Percentiles rank a stretch among this genome's conserved stretches.
phyloP scores from a whole-genome alignment of 2,113 vertebrate genomes.

The Hyla sarda region DNA sequence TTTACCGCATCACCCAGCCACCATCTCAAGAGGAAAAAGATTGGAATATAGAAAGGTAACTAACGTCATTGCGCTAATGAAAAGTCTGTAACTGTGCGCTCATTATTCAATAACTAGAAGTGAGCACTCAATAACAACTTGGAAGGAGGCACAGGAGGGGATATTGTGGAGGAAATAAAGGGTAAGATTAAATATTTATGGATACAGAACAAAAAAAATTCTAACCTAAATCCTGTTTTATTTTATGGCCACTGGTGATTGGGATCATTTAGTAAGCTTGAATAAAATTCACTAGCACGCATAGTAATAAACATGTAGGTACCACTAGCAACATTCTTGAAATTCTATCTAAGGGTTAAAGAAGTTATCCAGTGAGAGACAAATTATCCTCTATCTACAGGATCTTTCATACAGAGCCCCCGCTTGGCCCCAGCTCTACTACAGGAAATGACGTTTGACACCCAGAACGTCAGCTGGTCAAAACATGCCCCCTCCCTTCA shows the following conservation, averaged over 20 bases:
- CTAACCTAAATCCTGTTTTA: no score
- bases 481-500: no score
- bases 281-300: not conserved
- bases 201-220: not conserved
- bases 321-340: no score
- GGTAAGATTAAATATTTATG: not conserved
- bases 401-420: no score
- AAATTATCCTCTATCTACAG: no score
- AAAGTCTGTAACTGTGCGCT: not conserved
- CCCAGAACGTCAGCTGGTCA: no score
- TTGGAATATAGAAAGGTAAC: conserved; percentile 18
- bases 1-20: conserved; percentile 35
- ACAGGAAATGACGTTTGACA: no score
- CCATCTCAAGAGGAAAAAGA: conserved; percentile 25
- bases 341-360: no score
- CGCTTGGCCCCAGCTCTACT: no score
- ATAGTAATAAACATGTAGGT: no score
- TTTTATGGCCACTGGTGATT: not conserved
- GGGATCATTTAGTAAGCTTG: not conserved
- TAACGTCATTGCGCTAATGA: conserved; percentile 25
- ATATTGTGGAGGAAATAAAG: not conserved
- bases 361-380: no score
- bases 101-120: not conserved
- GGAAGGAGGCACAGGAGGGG: not conserved
- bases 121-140: not conserved